Conservation (phyloP, 2,797 vertebrate genomes). For the Microctenopoma steveboyesi region DNA sequence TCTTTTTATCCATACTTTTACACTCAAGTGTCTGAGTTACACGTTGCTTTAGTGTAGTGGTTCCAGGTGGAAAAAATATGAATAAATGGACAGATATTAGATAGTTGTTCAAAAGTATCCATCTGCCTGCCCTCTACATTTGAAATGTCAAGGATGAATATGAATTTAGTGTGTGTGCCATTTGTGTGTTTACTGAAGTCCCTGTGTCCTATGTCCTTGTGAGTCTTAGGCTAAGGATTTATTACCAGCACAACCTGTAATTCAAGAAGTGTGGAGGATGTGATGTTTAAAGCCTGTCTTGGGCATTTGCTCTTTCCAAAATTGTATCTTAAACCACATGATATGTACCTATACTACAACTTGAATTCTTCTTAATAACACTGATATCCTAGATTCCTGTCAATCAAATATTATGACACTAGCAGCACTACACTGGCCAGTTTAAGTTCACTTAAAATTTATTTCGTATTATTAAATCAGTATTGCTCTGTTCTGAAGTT, state of each 20-base stretch:
- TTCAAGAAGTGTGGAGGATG: conserved; percentile 35
- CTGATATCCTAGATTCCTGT: not conserved
- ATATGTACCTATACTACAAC: not conserved
- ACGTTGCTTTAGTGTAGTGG: not conserved
- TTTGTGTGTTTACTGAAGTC: conserved; percentile 56
- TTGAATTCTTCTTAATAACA: not conserved
- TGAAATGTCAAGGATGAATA: conserved; percentile 77
- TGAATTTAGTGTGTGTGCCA: conserved; percentile 57
- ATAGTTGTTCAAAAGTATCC: conserved; percentile 43
- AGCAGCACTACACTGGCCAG: not conserved
- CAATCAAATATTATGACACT: not conserved
- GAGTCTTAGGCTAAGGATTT: conserved; percentile 66
- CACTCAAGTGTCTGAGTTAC: not conserved
- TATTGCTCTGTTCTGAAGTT: not conserved
- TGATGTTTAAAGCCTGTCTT: conserved; percentile 22
- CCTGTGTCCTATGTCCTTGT: conserved; percentile 70
- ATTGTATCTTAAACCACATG: not conserved
- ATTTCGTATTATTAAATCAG: not conserved
- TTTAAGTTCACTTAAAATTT: not conserved
- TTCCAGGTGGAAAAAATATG: conserved; percentile 9
- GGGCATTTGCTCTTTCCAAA: not conserved
- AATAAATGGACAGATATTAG: conserved; percentile 48
- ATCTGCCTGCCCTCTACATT: conserved; percentile 50
- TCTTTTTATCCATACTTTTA: not conserved
- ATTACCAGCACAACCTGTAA: conserved; percentile 67